Base-by-base conservation (phyloP, 2,888 invertebrate genomes). In the Peribatodes rhomboidaria region DNA sequence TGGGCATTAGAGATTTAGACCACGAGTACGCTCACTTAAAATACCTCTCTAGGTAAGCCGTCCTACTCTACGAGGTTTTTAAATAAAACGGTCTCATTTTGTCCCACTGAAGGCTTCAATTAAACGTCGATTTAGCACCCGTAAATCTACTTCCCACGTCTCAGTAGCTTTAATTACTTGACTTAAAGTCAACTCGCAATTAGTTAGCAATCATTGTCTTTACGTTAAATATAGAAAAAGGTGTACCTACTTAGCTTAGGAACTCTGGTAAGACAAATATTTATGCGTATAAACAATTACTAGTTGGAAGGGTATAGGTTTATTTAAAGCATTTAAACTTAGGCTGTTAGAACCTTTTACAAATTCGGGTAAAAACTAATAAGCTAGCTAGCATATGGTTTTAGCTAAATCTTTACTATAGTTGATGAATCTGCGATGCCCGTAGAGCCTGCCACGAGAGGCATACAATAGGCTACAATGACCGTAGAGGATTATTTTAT, bases 121-220 rank as follows among this genome's bases (percentile, higher is more conserved):
- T 64, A 55, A 64, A 64, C 49, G 20, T 59, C 64, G 59, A 64
- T 64, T 59, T 59, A 59, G 64, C 41, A 44, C 35, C 39, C 47
- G 47, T 64, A 64, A 64, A 64, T 64, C 59, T 59, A 54, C 64
- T 64, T 13, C 60, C 67, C 60, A 64, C 61, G 67, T 61, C 44
- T 22, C 61, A 44, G 41, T 35, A 39, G 55, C 58, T 61, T n/a
- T 64, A 68, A 68, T 68, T 64, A 59, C 55, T 22, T 37, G 58
- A 55, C 63, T 64, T 50, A 46, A 46, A 55, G 50, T 33, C 58
- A 35, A 50, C 49, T 63, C 31, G 60, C 49, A 67, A 62, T 67
- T 61, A 55, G 44, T 46, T 31, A 47, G 53, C 14, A 22, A 47
- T 47, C 37, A 47, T 47, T 57, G 35, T 57, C 50, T 16, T 18